Conservation (phyloP, 2,888 invertebrate species). For the Coronaproctus castanopsis region DNA sequence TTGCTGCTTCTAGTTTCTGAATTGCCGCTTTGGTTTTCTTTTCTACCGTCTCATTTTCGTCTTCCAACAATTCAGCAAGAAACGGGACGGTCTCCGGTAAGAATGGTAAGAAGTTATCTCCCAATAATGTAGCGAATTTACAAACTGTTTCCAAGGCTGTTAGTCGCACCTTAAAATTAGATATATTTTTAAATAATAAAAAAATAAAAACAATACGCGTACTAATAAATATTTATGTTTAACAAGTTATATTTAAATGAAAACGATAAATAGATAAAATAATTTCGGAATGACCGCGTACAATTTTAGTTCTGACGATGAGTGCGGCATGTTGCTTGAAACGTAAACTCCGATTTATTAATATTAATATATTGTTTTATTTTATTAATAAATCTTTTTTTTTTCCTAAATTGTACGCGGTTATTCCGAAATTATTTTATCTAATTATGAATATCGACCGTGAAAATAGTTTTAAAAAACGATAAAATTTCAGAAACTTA, state of each 20-base stretch:
- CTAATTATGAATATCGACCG: too few relatives aligned
- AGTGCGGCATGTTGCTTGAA: too few relatives aligned
- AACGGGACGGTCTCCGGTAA: slow-evolving; percentile 87
- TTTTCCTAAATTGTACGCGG: too few relatives aligned
- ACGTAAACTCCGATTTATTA: too few relatives aligned
- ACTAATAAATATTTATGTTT: slow-evolving; percentile 21
- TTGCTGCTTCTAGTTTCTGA: slow-evolving; percentile 59
- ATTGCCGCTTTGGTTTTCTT: slow-evolving; percentile 57
- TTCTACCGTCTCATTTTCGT: slow-evolving; percentile 65
- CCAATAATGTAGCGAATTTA: slow-evolving; percentile 60
- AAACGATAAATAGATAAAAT: too few relatives aligned
- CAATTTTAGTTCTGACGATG: too few relatives aligned
- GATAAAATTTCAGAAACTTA: too few relatives aligned
- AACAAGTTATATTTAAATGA: background rate
- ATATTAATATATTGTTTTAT: too few relatives aligned
- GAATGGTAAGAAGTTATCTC: slow-evolving; percentile 69
- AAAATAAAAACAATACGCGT: slow-evolving; percentile 8
- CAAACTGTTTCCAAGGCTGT: slow-evolving; percentile 49
- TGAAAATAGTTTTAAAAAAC: too few relatives aligned
- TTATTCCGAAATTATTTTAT: too few relatives aligned
- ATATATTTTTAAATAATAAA: slow-evolving; percentile 10
- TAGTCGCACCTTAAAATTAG: slow-evolving; percentile 40
- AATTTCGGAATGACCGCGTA: too few relatives aligned
- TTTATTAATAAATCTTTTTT: too few relatives aligned
- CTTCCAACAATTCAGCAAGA: slow-evolving; percentile 79